Conservation (phyloP, 2,797 vertebrate species). For the Novumbra hubbsi region DNA sequence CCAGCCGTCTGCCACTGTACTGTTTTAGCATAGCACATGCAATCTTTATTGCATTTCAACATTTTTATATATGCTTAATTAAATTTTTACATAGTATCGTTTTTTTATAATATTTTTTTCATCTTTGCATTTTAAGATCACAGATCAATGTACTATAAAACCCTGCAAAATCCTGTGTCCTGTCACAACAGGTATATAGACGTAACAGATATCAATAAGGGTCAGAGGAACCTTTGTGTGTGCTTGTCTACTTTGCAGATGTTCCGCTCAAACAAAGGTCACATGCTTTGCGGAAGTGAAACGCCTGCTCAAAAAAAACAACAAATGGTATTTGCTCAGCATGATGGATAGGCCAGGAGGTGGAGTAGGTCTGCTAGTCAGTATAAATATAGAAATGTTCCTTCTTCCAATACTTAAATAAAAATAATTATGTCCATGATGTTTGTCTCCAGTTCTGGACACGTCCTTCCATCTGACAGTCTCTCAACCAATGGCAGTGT, state of each 20-base stretch:
- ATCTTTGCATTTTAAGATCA: slow-evolving; percentile 34
- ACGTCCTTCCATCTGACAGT: slow-evolving; percentile 11
- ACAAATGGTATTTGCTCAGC: slow-evolving; percentile 30
- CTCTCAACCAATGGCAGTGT: slow-evolving; percentile 64
- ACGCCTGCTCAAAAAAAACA: slow-evolving; percentile 18
- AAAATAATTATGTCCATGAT: slow-evolving; percentile 43
- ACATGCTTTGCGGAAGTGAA: slow-evolving; percentile 27
- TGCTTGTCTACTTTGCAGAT: slow-evolving; percentile 8
- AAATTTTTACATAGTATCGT: slow-evolving; percentile 46
- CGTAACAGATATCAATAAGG: neutral
- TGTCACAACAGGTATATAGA: neutral
- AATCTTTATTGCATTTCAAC: slow-evolving; percentile 57
- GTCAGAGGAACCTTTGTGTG: neutral
- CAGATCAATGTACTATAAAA: slow-evolving; percentile 39
- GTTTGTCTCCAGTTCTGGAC: slow-evolving; percentile 32
- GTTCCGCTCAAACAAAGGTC: slow-evolving; percentile 10
- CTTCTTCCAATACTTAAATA: slow-evolving; percentile 53
- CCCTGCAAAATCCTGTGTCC: slow-evolving; percentile 28
- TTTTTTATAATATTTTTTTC: slow-evolving; percentile 28
- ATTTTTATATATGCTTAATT: slow-evolving; percentile 18
- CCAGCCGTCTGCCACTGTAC: slow-evolving; percentile 24
- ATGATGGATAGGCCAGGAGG: slow-evolving; percentile 24
- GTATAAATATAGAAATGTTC: slow-evolving; percentile 72
- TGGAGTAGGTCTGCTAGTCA: slow-evolving; percentile 43
- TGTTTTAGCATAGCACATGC: slow-evolving; percentile 60